phyloP scores from a whole-genome alignment of 2,797 vertebrate genomes.

The Glossophaga mutica region DNA sequence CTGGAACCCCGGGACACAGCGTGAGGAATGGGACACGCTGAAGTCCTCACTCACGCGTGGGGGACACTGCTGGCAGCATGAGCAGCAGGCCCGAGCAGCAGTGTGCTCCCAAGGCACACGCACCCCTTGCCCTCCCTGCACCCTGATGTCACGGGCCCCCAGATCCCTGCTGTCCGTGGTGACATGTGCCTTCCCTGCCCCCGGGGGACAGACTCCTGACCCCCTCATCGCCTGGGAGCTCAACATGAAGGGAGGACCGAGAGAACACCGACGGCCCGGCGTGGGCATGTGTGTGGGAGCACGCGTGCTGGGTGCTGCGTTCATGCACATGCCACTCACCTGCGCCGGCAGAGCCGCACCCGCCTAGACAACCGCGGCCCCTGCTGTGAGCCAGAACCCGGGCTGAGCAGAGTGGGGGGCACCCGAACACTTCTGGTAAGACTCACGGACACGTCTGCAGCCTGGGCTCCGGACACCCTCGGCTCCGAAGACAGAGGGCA shows the following conservation, averaged over 20 bases:
- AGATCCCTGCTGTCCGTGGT: too few species aligned
- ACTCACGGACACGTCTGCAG: not conserved
- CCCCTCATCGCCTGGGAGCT: accelerated
- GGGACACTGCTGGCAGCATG: not conserved
- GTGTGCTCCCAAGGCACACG: too few species aligned
- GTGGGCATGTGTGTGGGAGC: accelerated
- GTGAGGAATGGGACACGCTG: not conserved
- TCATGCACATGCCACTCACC: not conserved
- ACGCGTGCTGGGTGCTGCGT: not conserved
- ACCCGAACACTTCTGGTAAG: too few species aligned
- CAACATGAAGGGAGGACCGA: not conserved
- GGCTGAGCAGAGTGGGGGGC: not conserved
- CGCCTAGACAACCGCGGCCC: not conserved
- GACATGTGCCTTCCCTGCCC: not conserved
- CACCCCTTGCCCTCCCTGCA: not conserved
- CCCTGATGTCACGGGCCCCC: not conserved
- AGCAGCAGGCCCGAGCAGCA: not conserved
- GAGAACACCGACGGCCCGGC: accelerated
- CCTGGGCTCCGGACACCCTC: not conserved
- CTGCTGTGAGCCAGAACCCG: not conserved
- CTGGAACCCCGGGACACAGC: not conserved
- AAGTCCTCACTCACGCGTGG: not conserved
- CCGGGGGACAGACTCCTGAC: not conserved
- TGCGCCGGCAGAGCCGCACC: not conserved
- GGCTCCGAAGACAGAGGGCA: not conserved